phyloP scores from a whole-genome alignment of 2,888 invertebrate genomes.

The Plagodis dolabraria region DNA sequence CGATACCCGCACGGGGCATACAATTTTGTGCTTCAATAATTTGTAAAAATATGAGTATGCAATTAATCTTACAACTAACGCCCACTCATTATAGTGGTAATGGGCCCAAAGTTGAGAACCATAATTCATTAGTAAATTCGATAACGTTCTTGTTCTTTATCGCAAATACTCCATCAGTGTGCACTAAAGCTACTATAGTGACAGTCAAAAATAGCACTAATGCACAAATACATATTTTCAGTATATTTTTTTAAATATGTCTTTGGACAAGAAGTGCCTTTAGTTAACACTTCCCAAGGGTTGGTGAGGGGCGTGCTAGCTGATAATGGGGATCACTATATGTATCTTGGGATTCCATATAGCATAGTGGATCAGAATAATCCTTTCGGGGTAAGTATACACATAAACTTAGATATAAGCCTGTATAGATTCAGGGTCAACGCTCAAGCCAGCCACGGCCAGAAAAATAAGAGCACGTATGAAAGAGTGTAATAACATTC shows the following conservation, averaged over 20 bases:
- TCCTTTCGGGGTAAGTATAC: conserved; percentile 61
- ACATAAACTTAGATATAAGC: no score
- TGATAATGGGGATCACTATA: conserved; percentile 55
- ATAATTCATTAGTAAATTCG: not conserved
- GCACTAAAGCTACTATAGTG: no score
- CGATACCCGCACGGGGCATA: no score
- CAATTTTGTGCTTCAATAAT: no score
- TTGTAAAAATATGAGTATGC: no score
- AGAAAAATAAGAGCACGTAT: no score
- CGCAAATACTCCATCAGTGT: no score
- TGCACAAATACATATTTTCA: not conserved
- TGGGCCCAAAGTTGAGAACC: not conserved
- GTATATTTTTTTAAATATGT: not conserved
- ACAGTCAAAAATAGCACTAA: not conserved
- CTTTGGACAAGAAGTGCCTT: not conserved
- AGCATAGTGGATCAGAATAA: conserved; percentile 52
- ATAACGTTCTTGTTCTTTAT: not conserved
- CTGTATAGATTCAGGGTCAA: no score
- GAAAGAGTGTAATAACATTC: no score
- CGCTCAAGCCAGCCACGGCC: no score
- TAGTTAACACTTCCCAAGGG: conserved; percentile 3
- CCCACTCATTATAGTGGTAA: no score
- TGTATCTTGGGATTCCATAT: conserved; percentile 67
- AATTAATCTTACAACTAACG: no score
- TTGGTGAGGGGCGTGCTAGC: conserved; percentile 56